Evolutionary conservation across 2,888 invertebrate genomes (phyloP), one percentile per base, ranked within the genome.

Genomic region (Tenthredo distinguenda): DNA sequence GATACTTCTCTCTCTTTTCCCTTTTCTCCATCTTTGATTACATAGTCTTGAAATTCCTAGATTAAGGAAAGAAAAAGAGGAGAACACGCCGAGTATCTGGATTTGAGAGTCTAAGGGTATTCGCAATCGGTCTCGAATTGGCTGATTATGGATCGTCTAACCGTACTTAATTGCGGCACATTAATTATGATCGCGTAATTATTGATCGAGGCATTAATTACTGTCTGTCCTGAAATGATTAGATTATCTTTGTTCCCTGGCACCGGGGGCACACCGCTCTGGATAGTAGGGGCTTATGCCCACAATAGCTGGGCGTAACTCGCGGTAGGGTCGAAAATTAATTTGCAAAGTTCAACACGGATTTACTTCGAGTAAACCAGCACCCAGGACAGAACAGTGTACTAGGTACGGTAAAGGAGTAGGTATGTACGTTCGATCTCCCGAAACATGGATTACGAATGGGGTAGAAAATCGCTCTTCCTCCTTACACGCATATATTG

Each of bases 171-270:
- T 91, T 90, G 89, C 88, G 88, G 83, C 88, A 87, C 89, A 89
- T 91, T 91, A 91, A 91, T 90, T 91, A 90, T 90, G 89, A 90
- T 88, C 88, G 87, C 88, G 89, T 86, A 89, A 90, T 91, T 89
- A 90, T 89, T 88, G 87, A 86, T 88, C 87, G 87, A 87, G 87
- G 88, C 87, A 88, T 89, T 89, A 89, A 90, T 91, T 91, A 90
- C 88, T 88, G 88, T 88, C 88, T 86, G 85, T 86, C 86, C 87
- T 85, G 79, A 76, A 86, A 85, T 88, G 89, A 89, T 90, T 89
- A 90, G 88, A 87, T 88, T 87, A 88, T 89, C 88, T 89, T 88
- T 89, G 87, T 89, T 65, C 65, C 21, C 43, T 72, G 26, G 43
- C 37, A 26, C 21, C 40, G 40, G 21, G 62, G 62, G 62, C 7